These are phyloP conservation scores for Artibeus jamaicensis DNA, from an alignment of 2,797 vertebrate species.

Conservation along the genomic window DNA sequence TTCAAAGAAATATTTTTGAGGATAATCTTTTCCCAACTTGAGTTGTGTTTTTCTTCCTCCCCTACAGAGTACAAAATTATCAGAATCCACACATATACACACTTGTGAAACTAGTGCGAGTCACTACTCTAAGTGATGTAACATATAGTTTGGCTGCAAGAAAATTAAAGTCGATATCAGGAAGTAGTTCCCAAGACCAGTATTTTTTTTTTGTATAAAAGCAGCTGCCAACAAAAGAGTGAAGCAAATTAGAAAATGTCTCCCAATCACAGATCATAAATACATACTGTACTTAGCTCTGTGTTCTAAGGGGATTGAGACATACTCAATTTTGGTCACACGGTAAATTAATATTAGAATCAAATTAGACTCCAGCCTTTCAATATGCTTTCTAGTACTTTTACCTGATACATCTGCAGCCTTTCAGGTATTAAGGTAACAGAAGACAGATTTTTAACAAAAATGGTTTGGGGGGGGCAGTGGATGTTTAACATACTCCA, in stretches of 20 bases:
- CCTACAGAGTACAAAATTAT: slow-evolving; percentile 65
- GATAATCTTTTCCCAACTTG: slow-evolving; percentile 50
- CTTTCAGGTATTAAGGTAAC: not conserved
- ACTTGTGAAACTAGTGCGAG: slow-evolving; percentile 70
- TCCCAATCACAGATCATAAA: slow-evolving; percentile 29
- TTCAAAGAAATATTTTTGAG: slow-evolving; percentile 55
- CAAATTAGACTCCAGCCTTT: not conserved
- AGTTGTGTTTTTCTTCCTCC: slow-evolving; percentile 64
- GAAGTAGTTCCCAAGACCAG: slow-evolving; percentile 53
- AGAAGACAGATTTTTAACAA: slow-evolving; percentile 20
- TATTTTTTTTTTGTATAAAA: slow-evolving; percentile 32
- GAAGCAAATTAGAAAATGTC: slow-evolving; percentile 55
- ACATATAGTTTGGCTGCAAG: slow-evolving; percentile 72
- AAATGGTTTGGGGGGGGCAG: not conserved
- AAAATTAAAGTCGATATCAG: slow-evolving; percentile 67
- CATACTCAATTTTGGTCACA: not conserved
- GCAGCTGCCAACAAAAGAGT: slow-evolving; percentile 49
- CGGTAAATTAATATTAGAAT: not conserved
- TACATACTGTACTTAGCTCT: slow-evolving; percentile 34
- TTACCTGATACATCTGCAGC: not conserved
- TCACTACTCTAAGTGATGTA: slow-evolving; percentile 62
- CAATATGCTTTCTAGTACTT: not conserved
- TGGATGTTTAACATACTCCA: not conserved
- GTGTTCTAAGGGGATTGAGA: not conserved
- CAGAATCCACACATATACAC: slow-evolving; percentile 73